Evolutionary conservation across 92 coral and sea anemone species (phyloP), one percentile per base, ranked within the genome.

Genomic region (Palythoa grandis): DNA sequence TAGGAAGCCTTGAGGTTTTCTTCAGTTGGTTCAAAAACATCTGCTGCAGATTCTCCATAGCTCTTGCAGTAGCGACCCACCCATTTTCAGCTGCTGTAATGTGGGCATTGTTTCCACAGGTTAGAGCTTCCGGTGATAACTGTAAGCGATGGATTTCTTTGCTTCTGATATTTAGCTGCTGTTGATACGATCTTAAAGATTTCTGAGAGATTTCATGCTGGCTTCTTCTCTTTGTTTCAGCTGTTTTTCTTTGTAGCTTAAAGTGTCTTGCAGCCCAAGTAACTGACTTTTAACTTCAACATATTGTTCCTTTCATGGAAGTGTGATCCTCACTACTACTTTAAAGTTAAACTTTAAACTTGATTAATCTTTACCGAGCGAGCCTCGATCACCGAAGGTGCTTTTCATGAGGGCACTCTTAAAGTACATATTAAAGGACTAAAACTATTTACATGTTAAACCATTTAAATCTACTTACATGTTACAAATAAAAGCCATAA

Each of bases 281-380:
- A 90, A 88, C 68, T 85, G 85, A 37, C 89, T 84, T 76, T 88
- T 92, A 7, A 91, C 93, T 15, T 84, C 86, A 7, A 92, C 92
- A 70, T 85, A 92, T 25, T 72, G 84, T 72, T 87, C 93, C 97
- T 94, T 52, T 91, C 91, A 29, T 29, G 35, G 1, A 29, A 29
- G 35, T 29, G 35, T 29, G 35, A 1, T 29, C 1, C 35, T 29
- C 35, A 29, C 35, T 29, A 29, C 35, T 29, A 29, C 0, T 29
- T 29, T 1, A 29, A 29, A 29, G 1, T 29, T 29, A 29, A 29
- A 29, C 35, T 29, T 29, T 29, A n/a, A n/a, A n/a, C n/a, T n/a
- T n/a, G n/a, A n/a, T n/a, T n/a, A 29, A 29, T 29, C 35, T 29
- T 29, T 29, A 29, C 35, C 35, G 35, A 0, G 35, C 35, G 1